A percentile compares a stretch with the other conserved stretches of the same genome.
phyloP scores from a whole-genome alignment of 2,797 vertebrate species.

The Cryptoblepharus egeriae region DNA sequence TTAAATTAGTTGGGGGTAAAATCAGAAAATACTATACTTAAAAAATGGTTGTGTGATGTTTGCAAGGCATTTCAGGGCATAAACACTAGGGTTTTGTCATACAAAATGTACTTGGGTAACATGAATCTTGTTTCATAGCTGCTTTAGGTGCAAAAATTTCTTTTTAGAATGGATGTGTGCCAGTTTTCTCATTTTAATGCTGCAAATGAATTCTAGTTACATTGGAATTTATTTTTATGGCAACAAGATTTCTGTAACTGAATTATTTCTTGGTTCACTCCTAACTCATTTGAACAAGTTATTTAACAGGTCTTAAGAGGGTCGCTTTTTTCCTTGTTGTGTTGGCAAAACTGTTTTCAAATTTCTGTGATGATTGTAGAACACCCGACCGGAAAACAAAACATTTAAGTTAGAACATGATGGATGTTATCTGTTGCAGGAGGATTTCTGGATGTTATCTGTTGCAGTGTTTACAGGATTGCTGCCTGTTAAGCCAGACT shows the following conservation, averaged over 20 bases:
- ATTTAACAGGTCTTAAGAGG: conserved; percentile 45
- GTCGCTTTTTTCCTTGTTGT: conserved; percentile 13
- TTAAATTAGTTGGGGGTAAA: not conserved
- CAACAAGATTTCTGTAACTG: conserved; percentile 51
- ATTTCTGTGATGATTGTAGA: conserved; percentile 53
- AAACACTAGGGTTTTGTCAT: not conserved
- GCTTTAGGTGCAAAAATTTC: conserved; percentile 21
- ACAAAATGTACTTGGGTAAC: conserved; percentile 24
- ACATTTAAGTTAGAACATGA: not conserved
- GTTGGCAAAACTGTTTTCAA: conserved; percentile 37
- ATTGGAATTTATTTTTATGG: conserved; percentile 42
- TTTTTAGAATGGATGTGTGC: conserved; percentile 20
- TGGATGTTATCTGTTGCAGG: not conserved
- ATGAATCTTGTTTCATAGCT: conserved; percentile 28
- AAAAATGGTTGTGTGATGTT: conserved; percentile 2
- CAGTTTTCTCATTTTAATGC: conserved; percentile 1
- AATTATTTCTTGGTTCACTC: conserved; percentile 52
- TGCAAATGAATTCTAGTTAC: not conserved
- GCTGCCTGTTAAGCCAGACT: not conserved
- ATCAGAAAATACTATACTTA: conserved; percentile 19
- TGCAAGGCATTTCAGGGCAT: conserved; percentile 14
- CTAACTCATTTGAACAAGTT: conserved; percentile 43
- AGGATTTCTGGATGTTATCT: conserved; percentile 11
- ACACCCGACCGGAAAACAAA: conserved; percentile 46
- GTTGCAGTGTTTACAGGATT: not conserved